These are phyloP conservation scores for Drosophila mimetica DNA, from an alignment of 2,888 invertebrate genomes.

Conservation along the genomic window DNA sequence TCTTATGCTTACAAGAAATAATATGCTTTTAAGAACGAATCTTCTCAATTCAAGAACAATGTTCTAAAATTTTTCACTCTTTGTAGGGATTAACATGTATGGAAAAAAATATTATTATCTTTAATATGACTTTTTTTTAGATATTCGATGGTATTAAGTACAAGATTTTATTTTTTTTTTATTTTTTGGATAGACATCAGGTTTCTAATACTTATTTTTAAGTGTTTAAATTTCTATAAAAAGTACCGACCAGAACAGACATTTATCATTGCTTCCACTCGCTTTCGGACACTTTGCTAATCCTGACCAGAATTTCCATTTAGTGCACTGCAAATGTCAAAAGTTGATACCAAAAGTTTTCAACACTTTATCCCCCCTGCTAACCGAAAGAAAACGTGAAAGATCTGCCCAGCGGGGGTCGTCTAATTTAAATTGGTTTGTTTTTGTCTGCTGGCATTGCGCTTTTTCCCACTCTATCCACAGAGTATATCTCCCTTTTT, in stretches of 20 bases:
- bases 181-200: not conserved
- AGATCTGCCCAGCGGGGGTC: slow-evolving; percentile 61
- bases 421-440: slow-evolving; percentile 82
- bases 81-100: too few species aligned
- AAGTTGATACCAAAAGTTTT: slow-evolving; percentile 72
- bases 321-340: slow-evolving; percentile 77
- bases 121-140: too few species aligned
- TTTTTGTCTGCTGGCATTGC: slow-evolving; percentile 78
- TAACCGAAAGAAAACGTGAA: slow-evolving; percentile 29
- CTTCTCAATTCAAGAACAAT: too few species aligned
- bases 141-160: too few species aligned
- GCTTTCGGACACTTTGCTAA: slow-evolving; percentile 15
- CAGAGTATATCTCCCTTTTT: slow-evolving; percentile 9
- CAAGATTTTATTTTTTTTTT: not conserved
- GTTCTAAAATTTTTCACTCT: too few species aligned
- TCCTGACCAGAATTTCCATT: slow-evolving; percentile 64
- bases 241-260: slow-evolving; percentile 48
- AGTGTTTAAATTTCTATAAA: slow-evolving; percentile 6
- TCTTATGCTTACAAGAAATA: too few species aligned
- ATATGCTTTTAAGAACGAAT: too few species aligned
- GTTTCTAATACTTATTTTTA: not conserved
- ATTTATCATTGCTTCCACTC: slow-evolving; percentile 62
- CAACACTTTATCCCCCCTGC: slow-evolving; percentile 67
- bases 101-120: too few species aligned
- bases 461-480: slow-evolving; percentile 60